phyloP scores from a whole-genome alignment of 2,888 invertebrate species.

The Acrocyrtus sp. region DNA sequence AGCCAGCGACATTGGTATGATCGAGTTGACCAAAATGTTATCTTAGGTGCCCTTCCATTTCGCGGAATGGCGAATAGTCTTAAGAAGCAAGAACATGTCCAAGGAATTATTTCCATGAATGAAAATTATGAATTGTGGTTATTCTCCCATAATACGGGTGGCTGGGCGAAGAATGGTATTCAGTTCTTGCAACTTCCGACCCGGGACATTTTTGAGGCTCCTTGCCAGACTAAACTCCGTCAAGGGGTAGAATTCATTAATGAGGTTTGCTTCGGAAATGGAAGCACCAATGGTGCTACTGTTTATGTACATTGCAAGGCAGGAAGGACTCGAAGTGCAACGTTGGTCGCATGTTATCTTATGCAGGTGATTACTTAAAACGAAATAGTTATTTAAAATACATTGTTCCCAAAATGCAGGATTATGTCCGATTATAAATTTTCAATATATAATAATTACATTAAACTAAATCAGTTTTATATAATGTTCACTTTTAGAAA shows the following conservation, averaged over 20 bases:
- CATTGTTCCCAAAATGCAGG: too few relatives aligned
- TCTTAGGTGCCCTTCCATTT: constrained; percentile 97
- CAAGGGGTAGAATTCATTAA: constrained; percentile 88
- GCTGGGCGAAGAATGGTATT: constrained; percentile 83
- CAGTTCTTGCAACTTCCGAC: constrained; percentile 90
- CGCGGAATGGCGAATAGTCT: constrained; percentile 77
- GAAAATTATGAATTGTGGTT: constrained; percentile 92
- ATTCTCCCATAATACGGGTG: constrained; percentile 84
- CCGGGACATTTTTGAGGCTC: constrained; percentile 91
- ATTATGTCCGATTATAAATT: too few relatives aligned
- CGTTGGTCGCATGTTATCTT: constrained; percentile 96
- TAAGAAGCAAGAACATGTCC: constrained; percentile 84
- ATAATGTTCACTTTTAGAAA: constrained; percentile 78
- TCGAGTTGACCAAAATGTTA: constrained; percentile 92
- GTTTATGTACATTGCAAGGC: constrained; percentile 99
- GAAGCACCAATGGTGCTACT: constrained; percentile 68
- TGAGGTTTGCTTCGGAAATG: constrained; percentile 70
- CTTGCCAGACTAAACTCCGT: constrained; percentile 84
- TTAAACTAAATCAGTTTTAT: too few relatives aligned
- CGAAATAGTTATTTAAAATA: too few relatives aligned
- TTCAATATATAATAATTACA: too few relatives aligned
- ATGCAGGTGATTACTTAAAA: constrained; percentile 76
- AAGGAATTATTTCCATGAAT: constrained; percentile 96
- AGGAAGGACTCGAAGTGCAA: constrained; percentile 96
- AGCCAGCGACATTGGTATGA: constrained; percentile 91